Evolutionary conservation across 2,797 vertebrate genomes (phyloP).

Genomic region (Salarias fasciatus): DNA sequence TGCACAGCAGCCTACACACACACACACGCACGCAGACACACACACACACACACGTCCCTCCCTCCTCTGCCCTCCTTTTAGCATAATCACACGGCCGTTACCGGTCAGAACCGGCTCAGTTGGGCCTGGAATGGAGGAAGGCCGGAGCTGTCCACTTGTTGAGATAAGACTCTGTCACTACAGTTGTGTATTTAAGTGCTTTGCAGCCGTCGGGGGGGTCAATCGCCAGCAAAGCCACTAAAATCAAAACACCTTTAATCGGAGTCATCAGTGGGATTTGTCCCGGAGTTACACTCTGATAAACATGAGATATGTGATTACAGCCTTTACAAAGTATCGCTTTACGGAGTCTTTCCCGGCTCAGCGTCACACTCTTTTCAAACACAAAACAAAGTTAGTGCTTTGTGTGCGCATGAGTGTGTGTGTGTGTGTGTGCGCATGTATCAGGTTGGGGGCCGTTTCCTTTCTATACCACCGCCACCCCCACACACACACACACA

Average conservation of each 20-base stretch:
- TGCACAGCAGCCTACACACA: slow-evolving; percentile 60
- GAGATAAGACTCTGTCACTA: slow-evolving; percentile 1
- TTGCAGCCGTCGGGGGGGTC: slow-evolving; percentile 14
- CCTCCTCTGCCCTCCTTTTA: slow-evolving; percentile 56
- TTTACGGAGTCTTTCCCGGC: slow-evolving; percentile 76
- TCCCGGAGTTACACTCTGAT: slow-evolving; percentile 32
- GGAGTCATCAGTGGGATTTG: slow-evolving; percentile 14
- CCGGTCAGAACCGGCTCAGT: slow-evolving; percentile 66
- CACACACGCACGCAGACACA: slow-evolving; percentile 47
- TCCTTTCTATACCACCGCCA: slow-evolving; percentile 42
- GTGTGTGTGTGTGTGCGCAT: slow-evolving; percentile 55
- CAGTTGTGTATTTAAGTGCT: neutral
- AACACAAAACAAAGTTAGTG: slow-evolving; percentile 69
- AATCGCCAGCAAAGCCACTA: neutral
- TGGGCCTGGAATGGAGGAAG: slow-evolving; percentile 48
- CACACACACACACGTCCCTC: slow-evolving; percentile 31
- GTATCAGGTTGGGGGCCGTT: slow-evolving; percentile 71
- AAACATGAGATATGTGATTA: slow-evolving; percentile 66
- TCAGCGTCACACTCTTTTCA: slow-evolving; percentile 75
- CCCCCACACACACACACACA: slow-evolving; percentile 22
- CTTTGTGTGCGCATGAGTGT: slow-evolving; percentile 51
- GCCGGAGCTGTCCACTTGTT: slow-evolving; percentile 21
- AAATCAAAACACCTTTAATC: slow-evolving; percentile 7
- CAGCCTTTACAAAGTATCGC: slow-evolving; percentile 80
- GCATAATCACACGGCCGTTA: slow-evolving; percentile 55